Evolutionary conservation across 1,140 invertebrate genomes (phyloP).

Genomic region (Thaumatotibia leucotreta): DNA sequence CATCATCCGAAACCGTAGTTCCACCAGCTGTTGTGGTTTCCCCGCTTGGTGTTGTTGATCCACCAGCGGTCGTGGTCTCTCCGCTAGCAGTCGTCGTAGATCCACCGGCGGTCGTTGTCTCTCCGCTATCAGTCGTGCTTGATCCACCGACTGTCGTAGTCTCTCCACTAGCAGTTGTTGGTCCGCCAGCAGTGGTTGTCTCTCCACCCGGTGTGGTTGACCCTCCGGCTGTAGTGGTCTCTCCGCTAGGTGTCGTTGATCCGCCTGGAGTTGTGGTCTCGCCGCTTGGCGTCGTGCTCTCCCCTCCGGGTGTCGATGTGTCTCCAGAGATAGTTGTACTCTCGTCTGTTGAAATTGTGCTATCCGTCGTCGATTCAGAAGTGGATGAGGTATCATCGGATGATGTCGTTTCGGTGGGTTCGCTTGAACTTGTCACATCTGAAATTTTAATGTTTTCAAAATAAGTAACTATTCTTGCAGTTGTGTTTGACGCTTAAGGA

Average conservation of each 20-base stretch:
- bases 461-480: too few species aligned
- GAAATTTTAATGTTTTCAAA: too few species aligned
- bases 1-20: background rate
- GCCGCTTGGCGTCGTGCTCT: background rate
- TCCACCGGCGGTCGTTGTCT: too few species aligned
- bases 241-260: background rate
- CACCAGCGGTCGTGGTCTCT: background rate
- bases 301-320: too few species aligned
- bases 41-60: background rate
- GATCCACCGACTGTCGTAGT: background rate
- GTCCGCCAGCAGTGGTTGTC: too few species aligned
- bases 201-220: too few species aligned
- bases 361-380: background rate
- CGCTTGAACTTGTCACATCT: slow-evolving; percentile 6
- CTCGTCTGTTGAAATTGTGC: background rate
- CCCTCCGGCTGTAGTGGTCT: too few species aligned
- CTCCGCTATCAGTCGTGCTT: background rate
- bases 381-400: background rate
- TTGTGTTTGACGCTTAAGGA: too few species aligned
- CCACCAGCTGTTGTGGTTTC: slow-evolving; percentile 3
- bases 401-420: slow-evolving; percentile 17
- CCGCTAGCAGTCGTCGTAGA: background rate
- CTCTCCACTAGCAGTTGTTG: too few species aligned
- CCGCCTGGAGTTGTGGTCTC: slow-evolving; percentile 11
- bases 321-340: background rate